Evolutionary conservation across 2,113 vertebrate species (phyloP).

Genomic region (Gallinago paraguaiae): DNA sequence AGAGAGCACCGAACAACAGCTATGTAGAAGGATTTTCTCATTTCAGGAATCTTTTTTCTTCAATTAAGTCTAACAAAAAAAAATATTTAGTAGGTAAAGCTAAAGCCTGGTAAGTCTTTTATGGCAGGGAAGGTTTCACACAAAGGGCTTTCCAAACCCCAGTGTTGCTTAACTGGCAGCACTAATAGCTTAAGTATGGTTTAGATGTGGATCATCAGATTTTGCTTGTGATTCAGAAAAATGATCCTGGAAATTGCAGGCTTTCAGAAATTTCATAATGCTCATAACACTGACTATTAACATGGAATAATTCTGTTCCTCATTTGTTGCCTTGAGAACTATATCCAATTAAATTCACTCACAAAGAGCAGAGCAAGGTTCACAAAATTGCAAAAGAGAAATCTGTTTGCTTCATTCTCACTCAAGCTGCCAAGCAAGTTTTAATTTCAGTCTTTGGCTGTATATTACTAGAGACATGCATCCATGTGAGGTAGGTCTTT

Average conservation of each 20-base stretch:
- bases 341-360: constrained; percentile 12
- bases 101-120: not conserved
- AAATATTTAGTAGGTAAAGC: not conserved
- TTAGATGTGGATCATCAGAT: constrained; percentile 35
- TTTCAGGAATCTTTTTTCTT: not conserved
- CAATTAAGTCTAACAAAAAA: not conserved
- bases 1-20: not conserved
- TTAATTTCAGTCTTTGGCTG: not conserved
- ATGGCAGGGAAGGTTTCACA: not conserved
- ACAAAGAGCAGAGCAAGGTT: constrained; percentile 14
- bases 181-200: constrained; percentile 24
- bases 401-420: constrained; percentile 21
- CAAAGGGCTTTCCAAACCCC: constrained; percentile 24
- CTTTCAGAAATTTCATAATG: not conserved
- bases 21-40: not conserved
- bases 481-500: not conserved
- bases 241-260: constrained; percentile 23
- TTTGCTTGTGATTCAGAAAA: constrained; percentile 41
- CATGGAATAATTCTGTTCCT: not conserved
- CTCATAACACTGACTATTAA: not conserved
- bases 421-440: constrained; percentile 5
- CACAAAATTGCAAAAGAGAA: constrained; percentile 30
- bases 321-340: not conserved
- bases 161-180: constrained; percentile 41
- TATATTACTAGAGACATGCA: not conserved